These are phyloP conservation scores for Oxyruncus cristatus DNA, from an alignment of 2,113 vertebrate species.

Conservation along the genomic window DNA sequence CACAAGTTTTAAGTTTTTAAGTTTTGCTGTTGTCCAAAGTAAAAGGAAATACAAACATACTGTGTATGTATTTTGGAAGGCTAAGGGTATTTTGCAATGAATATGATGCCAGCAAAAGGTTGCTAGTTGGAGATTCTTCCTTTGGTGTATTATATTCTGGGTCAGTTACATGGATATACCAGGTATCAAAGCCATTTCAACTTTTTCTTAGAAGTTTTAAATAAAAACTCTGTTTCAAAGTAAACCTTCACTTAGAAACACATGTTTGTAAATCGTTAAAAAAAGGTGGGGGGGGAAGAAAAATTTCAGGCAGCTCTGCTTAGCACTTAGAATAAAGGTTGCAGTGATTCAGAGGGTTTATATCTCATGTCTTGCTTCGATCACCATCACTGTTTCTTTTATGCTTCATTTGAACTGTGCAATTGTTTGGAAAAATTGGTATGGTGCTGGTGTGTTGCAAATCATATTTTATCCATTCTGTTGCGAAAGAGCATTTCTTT, in stretches of 20 bases:
- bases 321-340: background rate
- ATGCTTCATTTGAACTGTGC: background rate
- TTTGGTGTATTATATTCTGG: background rate
- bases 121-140: background rate
- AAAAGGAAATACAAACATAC: background rate
- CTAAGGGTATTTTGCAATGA: background rate
- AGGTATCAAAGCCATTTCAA: background rate
- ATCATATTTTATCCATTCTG: background rate
- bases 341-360: background rate
- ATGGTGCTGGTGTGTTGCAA: background rate
- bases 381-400: background rate
- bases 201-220: slow-evolving; percentile 7
- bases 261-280: background rate
- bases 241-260: background rate
- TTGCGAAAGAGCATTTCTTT: background rate
- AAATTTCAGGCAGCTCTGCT: background rate
- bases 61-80: background rate
- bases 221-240: background rate
- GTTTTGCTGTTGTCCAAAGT: background rate
- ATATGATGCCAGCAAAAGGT: background rate
- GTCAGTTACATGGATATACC: background rate
- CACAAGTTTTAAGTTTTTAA: background rate
- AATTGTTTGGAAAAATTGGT: background rate
- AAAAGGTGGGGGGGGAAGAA: background rate
- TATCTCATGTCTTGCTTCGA: background rate